Evolutionary conservation across 2,888 invertebrate species (phyloP).

Genomic region (Ferdinandea cuprea): DNA sequence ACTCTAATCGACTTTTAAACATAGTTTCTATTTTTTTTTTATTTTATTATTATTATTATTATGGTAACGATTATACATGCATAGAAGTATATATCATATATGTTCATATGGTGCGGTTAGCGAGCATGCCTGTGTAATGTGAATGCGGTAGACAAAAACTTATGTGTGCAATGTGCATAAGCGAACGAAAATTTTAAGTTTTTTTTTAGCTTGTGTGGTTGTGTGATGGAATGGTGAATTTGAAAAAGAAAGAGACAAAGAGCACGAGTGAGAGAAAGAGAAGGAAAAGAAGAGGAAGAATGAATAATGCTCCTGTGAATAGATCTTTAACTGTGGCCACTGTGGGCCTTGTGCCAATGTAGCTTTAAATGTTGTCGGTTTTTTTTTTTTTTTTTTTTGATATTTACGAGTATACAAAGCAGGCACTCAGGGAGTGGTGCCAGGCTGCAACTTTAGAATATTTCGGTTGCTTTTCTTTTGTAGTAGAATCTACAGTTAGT

Average conservation of each 20-base stretch:
- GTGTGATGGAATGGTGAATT: neutral
- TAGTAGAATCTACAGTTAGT: neutral
- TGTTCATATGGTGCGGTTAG: too few relatives aligned
- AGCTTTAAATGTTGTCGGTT: conserved; percentile 41
- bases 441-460: neutral
- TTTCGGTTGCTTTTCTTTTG: neutral
- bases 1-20: conserved; percentile 46
- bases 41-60: conserved; percentile 9
- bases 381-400: conserved; percentile 5
- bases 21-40: conserved; percentile 45
- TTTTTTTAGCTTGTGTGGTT: neutral
- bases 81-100: too few relatives aligned
- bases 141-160: conserved; percentile 7
- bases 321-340: conserved; percentile 29
- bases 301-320: conserved; percentile 41
- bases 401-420: neutral
- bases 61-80: neutral
- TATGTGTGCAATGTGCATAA: conserved; percentile 30
- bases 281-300: conserved; percentile 11
- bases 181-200: neutral
- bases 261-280: neutral
- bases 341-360: conserved; percentile 44
- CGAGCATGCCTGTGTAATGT: conserved; percentile 20
- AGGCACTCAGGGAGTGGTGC: conserved; percentile 3
- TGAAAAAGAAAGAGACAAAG: neutral